Base-by-base conservation (phyloP, 2,888 invertebrate species). In the Platycnemis pennipes region DNA sequence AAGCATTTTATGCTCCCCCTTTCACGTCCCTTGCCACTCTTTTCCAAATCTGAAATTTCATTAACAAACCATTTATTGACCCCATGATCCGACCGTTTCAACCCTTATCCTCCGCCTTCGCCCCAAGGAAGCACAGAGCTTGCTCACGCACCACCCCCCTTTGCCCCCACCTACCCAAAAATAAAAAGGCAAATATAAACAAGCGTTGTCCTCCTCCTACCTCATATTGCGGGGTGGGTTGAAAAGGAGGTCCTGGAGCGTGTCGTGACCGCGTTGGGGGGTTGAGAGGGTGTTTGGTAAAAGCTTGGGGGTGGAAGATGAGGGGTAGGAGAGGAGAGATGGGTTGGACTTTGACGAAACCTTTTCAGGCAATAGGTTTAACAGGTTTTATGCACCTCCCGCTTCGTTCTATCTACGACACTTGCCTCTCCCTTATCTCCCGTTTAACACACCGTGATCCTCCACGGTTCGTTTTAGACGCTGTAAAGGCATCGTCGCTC, bases 41-140 rank as follows among this genome's bases (percentile, higher is more conserved):
- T 69, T 91, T 91, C 44, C 91, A 63, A 91, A 91, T 91, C 91
- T 91, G 91, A 69, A 91, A 91, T 91, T 91, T 91, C 91, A 63
- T 91, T 63, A 91, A 44, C 91, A 91, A 77, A 91, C 91, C 91
- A 91, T 91, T 91, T 89, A 63, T 69, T 63, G 91, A 91, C 91
- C 91, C 53, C 53, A 89, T 37, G 77, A 88, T 89, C 63, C 45
- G 69, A 56, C n/a, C 19, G 45, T 63, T 91, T 69, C 91, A 31
- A 46, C 88, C 49, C 53, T 13, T 89, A 22, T 49, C 53, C 45
- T 22, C 56, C n/a, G 42, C 56, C 37, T 91, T 44, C 63, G 44
- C 88, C 45, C 45, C 45, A 56, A 63, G 91, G 44, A 37, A 37
- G 37, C 37, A 37, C 77, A 77, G 56, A 63, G 63, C 63, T 44